phyloP scores from a whole-genome alignment of 2,113 vertebrate genomes.

The Caloenas nicobarica region DNA sequence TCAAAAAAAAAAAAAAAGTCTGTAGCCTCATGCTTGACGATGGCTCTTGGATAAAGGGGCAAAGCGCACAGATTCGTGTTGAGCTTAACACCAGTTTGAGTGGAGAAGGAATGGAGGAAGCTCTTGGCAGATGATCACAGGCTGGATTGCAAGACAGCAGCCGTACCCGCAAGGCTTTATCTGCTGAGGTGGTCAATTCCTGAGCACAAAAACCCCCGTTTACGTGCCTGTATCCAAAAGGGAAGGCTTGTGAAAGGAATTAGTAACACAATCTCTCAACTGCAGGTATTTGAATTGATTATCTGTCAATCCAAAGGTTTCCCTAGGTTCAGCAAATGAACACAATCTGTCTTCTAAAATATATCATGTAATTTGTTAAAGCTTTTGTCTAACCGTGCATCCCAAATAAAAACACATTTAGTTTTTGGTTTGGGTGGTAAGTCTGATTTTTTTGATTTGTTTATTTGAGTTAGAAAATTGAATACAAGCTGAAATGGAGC shows the following conservation, averaged over 20 bases:
- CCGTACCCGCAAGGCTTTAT: background rate
- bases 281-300: conserved; percentile 76
- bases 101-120: background rate
- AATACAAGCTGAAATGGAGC: background rate
- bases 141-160: background rate
- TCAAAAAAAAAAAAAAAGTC: background rate
- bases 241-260: conserved; percentile 65
- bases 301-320: conserved; percentile 73
- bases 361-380: conserved; percentile 66
- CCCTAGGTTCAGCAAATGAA: conserved; percentile 72
- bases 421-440: background rate
- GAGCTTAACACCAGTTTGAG: background rate
- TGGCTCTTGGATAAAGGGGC: background rate
- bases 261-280: conserved; percentile 71
- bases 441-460: background rate
- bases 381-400: conserved; percentile 52
- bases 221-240: conserved; percentile 58
- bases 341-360: conserved; percentile 70
- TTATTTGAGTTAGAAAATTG: conserved; percentile 18
- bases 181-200: conserved; percentile 43
- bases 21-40: background rate
- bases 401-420: conserved; percentile 38
- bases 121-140: background rate
- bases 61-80: background rate
- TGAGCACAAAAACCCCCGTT: conserved; percentile 26